These are phyloP conservation scores for Drosophila melanica DNA, from an alignment of 1,140 invertebrate species.

Conservation along the genomic window DNA sequence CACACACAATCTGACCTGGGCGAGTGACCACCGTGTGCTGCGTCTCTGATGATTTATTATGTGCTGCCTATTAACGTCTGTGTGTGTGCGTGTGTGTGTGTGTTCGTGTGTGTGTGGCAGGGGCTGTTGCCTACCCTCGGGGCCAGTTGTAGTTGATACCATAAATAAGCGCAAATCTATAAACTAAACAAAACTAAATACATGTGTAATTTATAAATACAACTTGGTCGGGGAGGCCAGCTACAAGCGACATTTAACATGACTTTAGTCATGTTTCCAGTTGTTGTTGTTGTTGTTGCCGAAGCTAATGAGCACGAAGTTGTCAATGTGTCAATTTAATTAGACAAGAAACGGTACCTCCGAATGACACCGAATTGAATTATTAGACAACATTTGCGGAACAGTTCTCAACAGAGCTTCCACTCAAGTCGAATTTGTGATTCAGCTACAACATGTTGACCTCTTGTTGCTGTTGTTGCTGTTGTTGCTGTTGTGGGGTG, in stretches of 20 bases:
- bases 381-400: slow-evolving; percentile 51
- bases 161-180: slow-evolving; percentile 82
- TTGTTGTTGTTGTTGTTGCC: slow-evolving; percentile 49
- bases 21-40: slow-evolving; percentile 44
- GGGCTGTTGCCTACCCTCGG: slow-evolving; percentile 13
- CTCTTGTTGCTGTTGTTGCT: slow-evolving; percentile 6
- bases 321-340: slow-evolving; percentile 83
- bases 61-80: slow-evolving; percentile 74
- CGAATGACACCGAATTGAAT: slow-evolving; percentile 65
- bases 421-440: slow-evolving; percentile 19
- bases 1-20: slow-evolving; percentile 24
- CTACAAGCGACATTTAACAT: slow-evolving; percentile 47
- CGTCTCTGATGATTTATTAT: slow-evolving; percentile 73
- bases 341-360: slow-evolving; percentile 75
- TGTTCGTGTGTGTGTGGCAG: slow-evolving; percentile 3
- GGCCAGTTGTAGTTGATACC: slow-evolving; percentile 46
- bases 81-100: slow-evolving; percentile 15
- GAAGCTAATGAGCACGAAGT: slow-evolving; percentile 79
- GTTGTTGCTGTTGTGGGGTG: slow-evolving; percentile 14
- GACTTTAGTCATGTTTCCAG: slow-evolving; percentile 35
- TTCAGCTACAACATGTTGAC: slow-evolving; percentile 26
- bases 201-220: slow-evolving; percentile 57
- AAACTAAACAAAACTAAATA: slow-evolving; percentile 79
- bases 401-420: slow-evolving; percentile 14
- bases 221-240: neutral